Base-by-base conservation (phyloP, 2,888 invertebrate genomes). In the Lypha dubia region DNA sequence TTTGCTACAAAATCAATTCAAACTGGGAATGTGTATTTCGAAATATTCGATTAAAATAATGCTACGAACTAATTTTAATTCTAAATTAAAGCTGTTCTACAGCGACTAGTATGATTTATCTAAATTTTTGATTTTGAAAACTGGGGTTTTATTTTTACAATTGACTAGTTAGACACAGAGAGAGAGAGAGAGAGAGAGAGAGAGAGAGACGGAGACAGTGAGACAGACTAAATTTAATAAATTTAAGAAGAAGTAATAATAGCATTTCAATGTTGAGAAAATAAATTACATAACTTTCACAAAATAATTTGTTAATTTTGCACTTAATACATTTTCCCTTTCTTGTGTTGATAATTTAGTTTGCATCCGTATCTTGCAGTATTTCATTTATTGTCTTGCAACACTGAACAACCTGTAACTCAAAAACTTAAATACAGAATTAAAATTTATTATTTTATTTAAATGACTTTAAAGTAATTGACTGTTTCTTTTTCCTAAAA, bases 21-120 rank as follows among this genome's bases (percentile, higher is more conserved):
- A 51, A 70, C 32, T 63, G n/a, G 83, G 49, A 79, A 74, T 83
- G 77, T 68, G 35, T 68, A 8, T 11, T 35, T 51, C 41, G 38
- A 58, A 58, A 62, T 75, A 56, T 17, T 13, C 17, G 49, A 67
- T 38, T 65, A 24, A 7, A 51, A 24, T 44, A 38, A 9, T 49
- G 41, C 5, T 28, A 28, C 15, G 13, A 17, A n/a, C 28, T 17
- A 1, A 22, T 15, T 58, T 44, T 35, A 58, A 15, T 41, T 22
- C 65, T 62, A 70, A 53, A 53, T 60, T 75, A 51, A 4, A 49
- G 85, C 85, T 82, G 85, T 85, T 75, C 65, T 51, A 85, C 85
- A 85, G 85, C 82, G 85, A 85, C 75, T 85, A 85, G 79, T 51
- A 22, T 46, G 44, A 62, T 60, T 83, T 35, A 56, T 7, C 60